Base-by-base conservation (phyloP, 2,797 vertebrate genomes). In the Tragopan temminckii region DNA sequence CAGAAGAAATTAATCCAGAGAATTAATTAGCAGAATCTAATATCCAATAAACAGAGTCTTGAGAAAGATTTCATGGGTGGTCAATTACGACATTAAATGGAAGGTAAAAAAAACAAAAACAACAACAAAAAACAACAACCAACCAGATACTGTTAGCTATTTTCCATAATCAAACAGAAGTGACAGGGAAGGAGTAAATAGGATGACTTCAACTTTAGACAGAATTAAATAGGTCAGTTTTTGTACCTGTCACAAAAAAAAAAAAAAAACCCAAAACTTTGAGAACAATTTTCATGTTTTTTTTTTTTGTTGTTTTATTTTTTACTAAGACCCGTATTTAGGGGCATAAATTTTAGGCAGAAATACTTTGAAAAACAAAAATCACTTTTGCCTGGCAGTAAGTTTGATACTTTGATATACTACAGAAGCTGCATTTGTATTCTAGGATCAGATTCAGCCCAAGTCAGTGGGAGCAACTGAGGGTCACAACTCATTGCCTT, bases 21-120 rank as follows among this genome's bases (percentile, higher is more conserved):
- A 98, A 98, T 98, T 99, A 98, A 99, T 99, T 99, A 99, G 96
- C 96, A 97, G 98, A 98, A 98, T 99, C 98, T 98, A 98, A 98
- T 98, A 97, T 98, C 98, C 98, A 98, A 97, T 98, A 98, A 98
- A 97, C 97, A 95, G 79, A 95, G 93, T 91, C 88, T 88, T 86
- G 88, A 95, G 97, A 96, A 97, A 95, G 96, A 97, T 97, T 97
- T 97, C 79, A 80, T 94, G 91, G 91, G 85, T 97, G 96, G 95
- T 95, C 97, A 97, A 86, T 97, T 97, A 96, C 97, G 97, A 97
- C 97, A 97, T 97, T 97, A 95, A 96, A 88, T 83, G 83, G 76
- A 96, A 96, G 61, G 90, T 95, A 92, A 94, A 93, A 92, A 93
- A 92, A 86, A 90, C 77, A 1, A 45, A 45, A 45, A 11, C 20